Conservation (phyloP, 2,797 vertebrate genomes). For the Centropyge bicolor region DNA sequence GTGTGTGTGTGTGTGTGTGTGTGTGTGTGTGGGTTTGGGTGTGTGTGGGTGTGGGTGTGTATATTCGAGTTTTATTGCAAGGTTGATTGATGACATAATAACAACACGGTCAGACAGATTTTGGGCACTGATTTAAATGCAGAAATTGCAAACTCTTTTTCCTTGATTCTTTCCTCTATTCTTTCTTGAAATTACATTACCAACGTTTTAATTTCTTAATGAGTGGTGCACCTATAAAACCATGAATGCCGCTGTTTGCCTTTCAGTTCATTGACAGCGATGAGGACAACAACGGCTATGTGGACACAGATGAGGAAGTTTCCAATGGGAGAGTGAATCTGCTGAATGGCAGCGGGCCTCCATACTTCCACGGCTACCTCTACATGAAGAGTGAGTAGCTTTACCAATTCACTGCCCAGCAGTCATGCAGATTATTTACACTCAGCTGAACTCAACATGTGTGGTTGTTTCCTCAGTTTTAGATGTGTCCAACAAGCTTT, state of each 20-base stretch:
- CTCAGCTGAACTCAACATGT: conserved; percentile 32
- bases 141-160: conserved; percentile 17
- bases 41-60: conserved; percentile 8
- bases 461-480: neutral
- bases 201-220: neutral
- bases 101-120: conserved; percentile 32
- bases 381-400: conserved; percentile 92
- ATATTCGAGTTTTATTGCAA: conserved; percentile 16
- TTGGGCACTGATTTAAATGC: conserved; percentile 14
- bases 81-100: conserved; percentile 7
- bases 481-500: conserved; percentile 1
- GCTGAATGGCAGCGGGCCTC: conserved; percentile 90
- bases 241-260: conserved; percentile 18
- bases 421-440: conserved; percentile 52
- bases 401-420: conserved; percentile 49
- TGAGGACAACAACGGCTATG: conserved; percentile 91
- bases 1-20: conserved; percentile 2
- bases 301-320: conserved; percentile 95
- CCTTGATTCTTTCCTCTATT: neutral
- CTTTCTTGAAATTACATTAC: neutral
- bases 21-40: neutral
- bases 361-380: conserved; percentile 96
- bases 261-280: conserved; percentile 92
- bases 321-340: conserved; percentile 88
- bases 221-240: neutral